Evolutionary conservation across 2,113 vertebrate species (phyloP).

Genomic region (Heterotis niloticus): DNA sequence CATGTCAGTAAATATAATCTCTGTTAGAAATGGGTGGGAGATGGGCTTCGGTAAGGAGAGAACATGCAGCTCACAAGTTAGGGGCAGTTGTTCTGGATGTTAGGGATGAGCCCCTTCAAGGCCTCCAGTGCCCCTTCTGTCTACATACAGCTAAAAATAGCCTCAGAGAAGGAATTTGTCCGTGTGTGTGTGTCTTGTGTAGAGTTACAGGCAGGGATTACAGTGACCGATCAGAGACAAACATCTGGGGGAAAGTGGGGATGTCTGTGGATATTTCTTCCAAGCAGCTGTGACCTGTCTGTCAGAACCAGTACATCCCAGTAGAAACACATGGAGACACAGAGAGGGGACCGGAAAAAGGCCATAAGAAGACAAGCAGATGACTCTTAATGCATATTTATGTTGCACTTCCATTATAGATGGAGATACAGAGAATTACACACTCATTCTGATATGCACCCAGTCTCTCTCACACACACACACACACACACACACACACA

Average conservation of each 20-base stretch:
- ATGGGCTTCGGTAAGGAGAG: conserved; percentile 29
- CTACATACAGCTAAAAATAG: conserved; percentile 56
- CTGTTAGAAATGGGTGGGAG: not conserved
- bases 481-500: not conserved
- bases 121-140: conserved; percentile 11
- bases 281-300: conserved; percentile 62
- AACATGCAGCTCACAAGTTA: conserved; percentile 30
- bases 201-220: conserved; percentile 26
- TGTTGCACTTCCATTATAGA: not conserved
- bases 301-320: conserved; percentile 49
- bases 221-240: conserved; percentile 54
- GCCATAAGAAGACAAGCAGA: not conserved
- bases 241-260: conserved; percentile 53
- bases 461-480: too few relatives aligned
- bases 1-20: too few relatives aligned
- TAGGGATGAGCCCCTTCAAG: conserved; percentile 38
- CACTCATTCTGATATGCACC: not conserved
- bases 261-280: conserved; percentile 6
- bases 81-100: conserved; percentile 36
- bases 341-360: not conserved
- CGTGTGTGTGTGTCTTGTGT: conserved; percentile 40
- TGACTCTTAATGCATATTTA: too few relatives aligned
- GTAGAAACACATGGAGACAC: not conserved
- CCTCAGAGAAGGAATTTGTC: conserved; percentile 48
- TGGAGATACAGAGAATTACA: not conserved